phyloP scores from a whole-genome alignment of 1,140 invertebrate species.

The Pseudomyrmex gracilis region DNA sequence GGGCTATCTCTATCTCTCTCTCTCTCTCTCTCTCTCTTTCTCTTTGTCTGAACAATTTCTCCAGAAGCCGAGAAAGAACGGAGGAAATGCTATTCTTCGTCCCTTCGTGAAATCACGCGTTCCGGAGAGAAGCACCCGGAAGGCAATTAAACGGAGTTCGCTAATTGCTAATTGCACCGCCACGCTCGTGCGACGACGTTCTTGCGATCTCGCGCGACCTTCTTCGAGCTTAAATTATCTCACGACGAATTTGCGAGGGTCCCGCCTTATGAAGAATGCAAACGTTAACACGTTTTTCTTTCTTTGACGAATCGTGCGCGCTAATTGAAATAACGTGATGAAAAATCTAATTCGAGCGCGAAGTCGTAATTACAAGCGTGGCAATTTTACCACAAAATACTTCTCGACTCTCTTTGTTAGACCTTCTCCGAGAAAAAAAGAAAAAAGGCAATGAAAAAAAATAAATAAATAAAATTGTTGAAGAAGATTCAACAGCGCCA shows the following conservation, averaged over 20 bases:
- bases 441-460: no score
- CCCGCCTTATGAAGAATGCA: neutral
- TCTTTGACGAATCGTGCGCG: neutral
- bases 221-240: constrained; percentile 14
- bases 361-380: neutral
- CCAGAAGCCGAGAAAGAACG: neutral
- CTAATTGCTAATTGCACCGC: constrained; percentile 47
- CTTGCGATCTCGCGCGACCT: neutral
- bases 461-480: no score
- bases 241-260: constrained; percentile 3
- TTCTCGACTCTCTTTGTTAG: neutral
- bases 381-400: neutral
- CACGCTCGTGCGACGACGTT: neutral
- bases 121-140: neutral
- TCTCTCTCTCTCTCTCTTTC: neutral
- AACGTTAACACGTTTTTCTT: neutral
- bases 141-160: constrained; percentile 29
- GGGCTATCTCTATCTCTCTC: no score
- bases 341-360: constrained; percentile 1
- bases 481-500: neutral
- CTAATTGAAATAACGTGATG: constrained; percentile 36
- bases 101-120: neutral
- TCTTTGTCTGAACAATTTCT: constrained; percentile 19
- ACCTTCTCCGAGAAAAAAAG: no score
- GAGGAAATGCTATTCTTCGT: constrained; percentile 7